These are phyloP conservation scores for Calameuta idolon DNA, from an alignment of 2,888 invertebrate species.

Conservation along the genomic window DNA sequence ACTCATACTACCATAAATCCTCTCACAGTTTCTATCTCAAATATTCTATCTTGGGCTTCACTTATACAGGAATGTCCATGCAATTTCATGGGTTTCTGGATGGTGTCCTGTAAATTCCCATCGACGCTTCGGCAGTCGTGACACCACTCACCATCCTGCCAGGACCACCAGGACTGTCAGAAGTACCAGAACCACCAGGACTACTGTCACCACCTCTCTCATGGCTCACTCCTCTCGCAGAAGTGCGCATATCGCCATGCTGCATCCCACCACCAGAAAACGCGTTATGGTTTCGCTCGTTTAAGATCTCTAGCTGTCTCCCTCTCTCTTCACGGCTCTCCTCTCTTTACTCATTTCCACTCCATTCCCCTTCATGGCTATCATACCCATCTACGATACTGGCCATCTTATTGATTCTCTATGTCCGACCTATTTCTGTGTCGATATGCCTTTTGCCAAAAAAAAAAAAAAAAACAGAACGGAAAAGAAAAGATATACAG, in stretches of 20 bases:
- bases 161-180: neutral
- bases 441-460: neutral
- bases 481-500: neutral
- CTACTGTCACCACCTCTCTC: constrained; percentile 61
- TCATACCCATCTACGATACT: neutral
- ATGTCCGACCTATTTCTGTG: neutral
- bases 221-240: constrained; percentile 61
- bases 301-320: constrained; percentile 29
- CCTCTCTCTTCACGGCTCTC: neutral
- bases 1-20: neutral
- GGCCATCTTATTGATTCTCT: neutral
- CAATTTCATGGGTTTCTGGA: constrained; percentile 59
- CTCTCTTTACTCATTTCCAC: neutral
- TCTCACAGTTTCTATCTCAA: neutral
- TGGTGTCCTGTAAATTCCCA: constrained; percentile 60
- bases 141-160: constrained; percentile 32
- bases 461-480: neutral
- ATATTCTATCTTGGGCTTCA: neutral
- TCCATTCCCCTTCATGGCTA: neutral
- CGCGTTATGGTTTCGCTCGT: constrained; percentile 63
- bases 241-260: constrained; percentile 53
- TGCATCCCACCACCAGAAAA: constrained; percentile 55
- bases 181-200: constrained; percentile 48
- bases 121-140: constrained; percentile 57
- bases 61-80: constrained; percentile 57